Base-by-base conservation (phyloP, 2,113 vertebrate genomes). In the Heteronetta atricapilla region DNA sequence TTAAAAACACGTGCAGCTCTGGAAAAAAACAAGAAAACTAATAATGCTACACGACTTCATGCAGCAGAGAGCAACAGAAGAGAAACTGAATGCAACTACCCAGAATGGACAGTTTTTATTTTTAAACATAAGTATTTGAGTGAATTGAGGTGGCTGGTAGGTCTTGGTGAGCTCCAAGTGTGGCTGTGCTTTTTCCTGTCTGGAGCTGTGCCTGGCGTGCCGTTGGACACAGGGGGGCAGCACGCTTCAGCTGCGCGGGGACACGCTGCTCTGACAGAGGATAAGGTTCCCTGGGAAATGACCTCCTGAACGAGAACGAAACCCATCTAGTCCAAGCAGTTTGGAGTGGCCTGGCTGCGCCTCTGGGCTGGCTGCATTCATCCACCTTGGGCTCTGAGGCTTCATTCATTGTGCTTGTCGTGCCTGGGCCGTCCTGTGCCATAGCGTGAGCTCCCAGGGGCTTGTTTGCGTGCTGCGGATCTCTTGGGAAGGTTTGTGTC, bases 201-300 rank as follows among this genome's bases (percentile, higher is more conserved):
- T 4, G 8, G 44, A 69, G 46, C 72, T 2, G 4, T 21, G 8
- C 48, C 15, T 5, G 4, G 16, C 31, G 44, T 1, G 4, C 62
- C 3, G 55, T 15, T 25, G 10, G 88, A 26, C 94, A 14, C 19
- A 1, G 25, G 88, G 60, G 81, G 89, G 91, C 94, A 96, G 94
- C 74, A 88, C 8, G 0, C 6, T 33, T 42, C 88, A 19, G 38
- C 12, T 11, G 13, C 42, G 56, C 7, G 67, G 38, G 3, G 1
- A 0, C 17, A 3, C 0, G 1, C 44, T 0, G 6, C 31, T 63
- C 68, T 46, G 31, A 33, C 25, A 68, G 23, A 31, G 0, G 2
- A 4, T 28, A 2, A 38, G 59, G 34, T n/a, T 25, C 78, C 62
- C 70, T 19, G 70, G 66, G 58, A 79, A 80, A 6, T 14, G 2